These are phyloP conservation scores for Pyrocephalus nanus DNA, from an alignment of 2,797 vertebrate species.

Conservation along the genomic window DNA sequence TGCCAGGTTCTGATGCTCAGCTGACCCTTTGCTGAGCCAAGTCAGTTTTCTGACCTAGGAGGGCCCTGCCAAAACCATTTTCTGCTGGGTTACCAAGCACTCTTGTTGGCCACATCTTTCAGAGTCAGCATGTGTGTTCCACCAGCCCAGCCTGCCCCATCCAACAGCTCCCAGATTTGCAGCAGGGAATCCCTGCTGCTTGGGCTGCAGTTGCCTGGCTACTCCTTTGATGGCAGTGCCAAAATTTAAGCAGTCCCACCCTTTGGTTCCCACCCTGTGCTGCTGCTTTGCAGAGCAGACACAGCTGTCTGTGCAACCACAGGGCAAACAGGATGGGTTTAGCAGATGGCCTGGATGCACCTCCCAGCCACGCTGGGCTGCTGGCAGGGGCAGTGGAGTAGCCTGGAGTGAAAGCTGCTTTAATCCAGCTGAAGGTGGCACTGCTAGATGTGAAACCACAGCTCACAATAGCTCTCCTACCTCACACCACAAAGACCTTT, in stretches of 20 bases:
- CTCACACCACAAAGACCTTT: neutral
- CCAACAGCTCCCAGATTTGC: neutral
- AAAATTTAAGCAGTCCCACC: neutral
- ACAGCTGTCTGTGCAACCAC: neutral
- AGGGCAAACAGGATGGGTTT: neutral
- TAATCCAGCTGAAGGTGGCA: neutral
- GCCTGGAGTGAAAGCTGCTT: neutral
- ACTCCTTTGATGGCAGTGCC: neutral
- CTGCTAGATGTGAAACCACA: neutral
- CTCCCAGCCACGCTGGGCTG: fast-evolving
- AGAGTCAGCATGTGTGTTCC: neutral
- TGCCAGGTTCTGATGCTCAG: neutral
- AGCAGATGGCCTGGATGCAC: neutral
- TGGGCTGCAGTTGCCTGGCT: neutral
- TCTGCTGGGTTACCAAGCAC: neutral
- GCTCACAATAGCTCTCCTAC: neutral
- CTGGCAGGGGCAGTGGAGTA: neutral
- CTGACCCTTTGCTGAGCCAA: neutral
- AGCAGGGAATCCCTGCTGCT: neutral
- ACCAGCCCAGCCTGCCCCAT: neutral
- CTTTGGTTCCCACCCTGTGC: neutral
- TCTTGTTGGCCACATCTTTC: neutral
- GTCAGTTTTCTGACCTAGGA: neutral
- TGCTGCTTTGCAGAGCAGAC: neutral
- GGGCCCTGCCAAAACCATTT: neutral